Evolutionary conservation across 2,888 invertebrate genomes (phyloP).

Genomic region (Drosophila percnosoma): DNA sequence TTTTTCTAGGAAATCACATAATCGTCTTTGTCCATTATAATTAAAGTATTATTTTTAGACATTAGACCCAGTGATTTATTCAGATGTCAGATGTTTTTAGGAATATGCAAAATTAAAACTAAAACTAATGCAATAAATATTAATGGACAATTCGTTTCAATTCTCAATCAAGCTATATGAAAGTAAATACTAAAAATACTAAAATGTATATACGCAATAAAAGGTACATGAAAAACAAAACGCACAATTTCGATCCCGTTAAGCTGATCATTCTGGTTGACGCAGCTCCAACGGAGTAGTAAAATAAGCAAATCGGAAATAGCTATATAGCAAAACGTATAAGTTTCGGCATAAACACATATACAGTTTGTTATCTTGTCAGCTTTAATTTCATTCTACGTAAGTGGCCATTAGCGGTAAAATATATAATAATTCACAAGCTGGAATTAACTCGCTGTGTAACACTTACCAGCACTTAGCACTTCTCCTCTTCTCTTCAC

Average conservation of each 20-base stretch:
- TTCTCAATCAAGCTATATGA: background rate
- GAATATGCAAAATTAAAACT: background rate
- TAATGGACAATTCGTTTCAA: too few relatives aligned
- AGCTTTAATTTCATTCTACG: background rate
- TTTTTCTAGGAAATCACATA: too few relatives aligned
- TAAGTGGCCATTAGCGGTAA: background rate
- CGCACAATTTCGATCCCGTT: background rate
- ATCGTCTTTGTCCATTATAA: too few relatives aligned
- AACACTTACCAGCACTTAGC: slow-evolving; percentile 52
- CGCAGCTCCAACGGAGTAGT: background rate
- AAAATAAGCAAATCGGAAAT: background rate
- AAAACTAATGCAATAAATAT: background rate
- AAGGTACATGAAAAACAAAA: background rate
- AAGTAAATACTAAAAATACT: background rate
- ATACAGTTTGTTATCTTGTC: background rate
- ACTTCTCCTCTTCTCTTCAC: background rate
- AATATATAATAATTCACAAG: background rate
- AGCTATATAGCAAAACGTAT: background rate
- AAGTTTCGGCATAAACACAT: background rate
- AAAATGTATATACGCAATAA: background rate
- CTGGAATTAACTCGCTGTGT: background rate
- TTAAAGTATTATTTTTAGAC: too few relatives aligned
- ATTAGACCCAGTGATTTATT: too few relatives aligned
- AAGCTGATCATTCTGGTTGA: background rate
- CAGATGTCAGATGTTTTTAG: background rate